Evolutionary conservation across 2,888 invertebrate genomes (phyloP).

Genomic region (Eristalis arbustorum): DNA sequence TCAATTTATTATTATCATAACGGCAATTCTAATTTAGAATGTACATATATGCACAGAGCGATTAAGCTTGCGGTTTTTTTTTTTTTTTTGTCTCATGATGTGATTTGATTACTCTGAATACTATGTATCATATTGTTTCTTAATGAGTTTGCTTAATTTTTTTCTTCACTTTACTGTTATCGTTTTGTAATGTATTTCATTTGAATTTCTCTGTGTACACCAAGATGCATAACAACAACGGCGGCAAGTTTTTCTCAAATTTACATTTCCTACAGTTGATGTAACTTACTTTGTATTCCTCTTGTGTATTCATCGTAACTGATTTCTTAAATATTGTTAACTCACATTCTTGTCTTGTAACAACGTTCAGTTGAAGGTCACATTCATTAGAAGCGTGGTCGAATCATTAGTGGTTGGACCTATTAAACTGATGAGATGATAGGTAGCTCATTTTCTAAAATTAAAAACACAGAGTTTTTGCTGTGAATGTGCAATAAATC

Average conservation of each 20-base stretch:
- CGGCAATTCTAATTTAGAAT: not conserved
- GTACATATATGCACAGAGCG: not conserved
- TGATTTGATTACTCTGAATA: not conserved
- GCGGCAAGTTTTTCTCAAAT: not conserved
- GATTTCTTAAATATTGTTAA: not conserved
- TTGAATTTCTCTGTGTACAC: not conserved
- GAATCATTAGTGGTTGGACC: not conserved
- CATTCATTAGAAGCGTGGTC: not conserved
- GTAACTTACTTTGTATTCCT: not conserved
- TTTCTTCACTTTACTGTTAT: not conserved
- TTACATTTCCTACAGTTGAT: not conserved
- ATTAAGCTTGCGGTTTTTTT: not conserved
- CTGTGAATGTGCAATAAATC: not conserved
- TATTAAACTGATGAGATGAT: not conserved
- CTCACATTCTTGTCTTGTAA: not conserved
- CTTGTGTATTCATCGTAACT: not conserved
- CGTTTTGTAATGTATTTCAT: not conserved
- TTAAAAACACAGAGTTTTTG: not conserved
- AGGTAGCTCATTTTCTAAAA: not conserved
- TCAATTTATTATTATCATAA: slow-evolving; percentile 5
- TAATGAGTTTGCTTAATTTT: not conserved
- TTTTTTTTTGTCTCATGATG: not conserved
- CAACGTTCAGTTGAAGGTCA: not conserved
- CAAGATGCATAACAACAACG: not conserved
- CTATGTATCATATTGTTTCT: not conserved